Percentiles rank a stretch among this genome's conserved stretches.
phyloP scores from a whole-genome alignment of 2,888 invertebrate genomes.

The Sminthurides aquaticus region DNA sequence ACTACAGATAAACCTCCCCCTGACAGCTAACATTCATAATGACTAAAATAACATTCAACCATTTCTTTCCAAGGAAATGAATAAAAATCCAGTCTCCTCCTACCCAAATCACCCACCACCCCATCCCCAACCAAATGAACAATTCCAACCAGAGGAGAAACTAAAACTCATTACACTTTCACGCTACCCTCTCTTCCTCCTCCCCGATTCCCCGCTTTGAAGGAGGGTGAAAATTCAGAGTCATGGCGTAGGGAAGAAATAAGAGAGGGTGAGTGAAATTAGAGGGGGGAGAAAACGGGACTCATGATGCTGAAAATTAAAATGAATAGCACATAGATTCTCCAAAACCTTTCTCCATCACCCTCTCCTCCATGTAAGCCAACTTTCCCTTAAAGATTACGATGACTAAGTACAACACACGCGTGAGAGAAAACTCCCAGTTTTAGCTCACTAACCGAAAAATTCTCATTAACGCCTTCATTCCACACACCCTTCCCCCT shows the following conservation, averaged over 20 bases:
- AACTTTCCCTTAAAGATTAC: not conserved
- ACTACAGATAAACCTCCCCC: constrained; percentile 38
- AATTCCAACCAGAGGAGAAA: not conserved
- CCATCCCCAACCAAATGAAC: too few relatives aligned
- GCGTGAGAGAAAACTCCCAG: not conserved
- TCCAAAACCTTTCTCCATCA: not conserved
- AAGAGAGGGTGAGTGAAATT: constrained; percentile 4
- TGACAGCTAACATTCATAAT: constrained; percentile 35
- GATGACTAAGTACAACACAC: not conserved
- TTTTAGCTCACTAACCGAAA: constrained; percentile 5
- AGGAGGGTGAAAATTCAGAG: constrained; percentile 8
- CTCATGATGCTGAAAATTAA: constrained; percentile 26
- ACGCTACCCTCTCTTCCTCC: not conserved
- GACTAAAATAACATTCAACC: constrained; percentile 16
- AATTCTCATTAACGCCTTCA: constrained; percentile 4
- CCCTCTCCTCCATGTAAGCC: not conserved
- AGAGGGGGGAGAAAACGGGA: not conserved
- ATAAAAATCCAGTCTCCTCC: constrained; percentile 1
- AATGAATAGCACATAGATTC: constrained; percentile 25
- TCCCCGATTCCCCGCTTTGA: constrained; percentile 13
- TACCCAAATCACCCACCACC: too few relatives aligned
- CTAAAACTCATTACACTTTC: constrained; percentile 2
- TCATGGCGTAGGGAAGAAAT: too few relatives aligned
- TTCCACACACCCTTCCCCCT: not conserved
- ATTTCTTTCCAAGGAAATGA: constrained; percentile 3